These are phyloP conservation scores for Rhincodon typus DNA, from an alignment of 2,797 vertebrate genomes.

Conservation along the genomic window DNA sequence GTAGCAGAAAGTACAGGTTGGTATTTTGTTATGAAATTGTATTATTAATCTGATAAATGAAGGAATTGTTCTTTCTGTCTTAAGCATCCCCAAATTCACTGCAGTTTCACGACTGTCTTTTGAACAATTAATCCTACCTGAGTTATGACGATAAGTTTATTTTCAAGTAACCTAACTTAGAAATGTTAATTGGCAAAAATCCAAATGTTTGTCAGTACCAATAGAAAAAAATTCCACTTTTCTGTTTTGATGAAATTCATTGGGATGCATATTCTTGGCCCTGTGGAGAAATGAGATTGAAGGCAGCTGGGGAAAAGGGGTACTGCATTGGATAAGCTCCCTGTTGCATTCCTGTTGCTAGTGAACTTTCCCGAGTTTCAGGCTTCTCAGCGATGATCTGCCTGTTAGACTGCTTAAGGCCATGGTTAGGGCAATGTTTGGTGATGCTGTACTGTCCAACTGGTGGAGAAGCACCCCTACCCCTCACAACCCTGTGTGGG, in stretches of 20 bases:
- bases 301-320: background rate
- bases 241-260: background rate
- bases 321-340: background rate
- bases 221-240: background rate
- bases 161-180: constrained; percentile 16
- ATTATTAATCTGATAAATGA: background rate
- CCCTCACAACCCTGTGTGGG: too few species aligned
- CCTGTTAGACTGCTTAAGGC: too few species aligned
- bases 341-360: background rate
- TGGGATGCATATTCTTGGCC: background rate
- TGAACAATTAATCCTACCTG: background rate
- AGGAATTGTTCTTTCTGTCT: background rate
- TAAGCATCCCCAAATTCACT: background rate
- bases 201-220: background rate
- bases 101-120: background rate
- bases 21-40: background rate
- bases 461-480: too few species aligned
- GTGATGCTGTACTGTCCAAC: too few species aligned
- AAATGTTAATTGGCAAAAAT: constrained; percentile 8
- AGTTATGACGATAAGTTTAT: constrained; percentile 1
- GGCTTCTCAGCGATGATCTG: too few species aligned
- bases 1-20: background rate
- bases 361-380: background rate
- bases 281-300: background rate
- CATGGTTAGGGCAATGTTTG: too few species aligned